Evolutionary conservation across 2,113 vertebrate species (phyloP).

Genomic region (Perognathus longimembris): DNA sequence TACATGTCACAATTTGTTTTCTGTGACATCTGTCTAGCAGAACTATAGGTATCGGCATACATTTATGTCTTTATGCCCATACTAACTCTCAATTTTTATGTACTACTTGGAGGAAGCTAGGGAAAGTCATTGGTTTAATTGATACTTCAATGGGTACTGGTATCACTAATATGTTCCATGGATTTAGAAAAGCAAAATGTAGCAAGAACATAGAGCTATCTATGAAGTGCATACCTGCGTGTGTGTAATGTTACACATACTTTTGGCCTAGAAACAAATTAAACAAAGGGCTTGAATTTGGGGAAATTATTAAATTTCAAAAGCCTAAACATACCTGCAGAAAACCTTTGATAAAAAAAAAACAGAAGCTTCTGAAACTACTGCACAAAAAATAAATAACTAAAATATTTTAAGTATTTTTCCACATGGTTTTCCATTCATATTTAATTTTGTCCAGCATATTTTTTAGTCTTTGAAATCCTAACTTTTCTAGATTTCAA

Average conservation of each 20-base stretch:
- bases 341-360: background rate
- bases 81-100: constrained; percentile 21
- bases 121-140: background rate
- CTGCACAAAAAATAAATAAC: background rate
- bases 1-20: constrained; percentile 10
- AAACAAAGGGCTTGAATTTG: background rate
- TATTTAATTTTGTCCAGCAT: background rate
- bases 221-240: too few relatives aligned
- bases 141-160: too few relatives aligned
- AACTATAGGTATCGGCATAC: too few relatives aligned
- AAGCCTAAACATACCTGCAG: background rate
- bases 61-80: background rate
- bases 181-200: background rate
- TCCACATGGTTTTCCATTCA: background rate
- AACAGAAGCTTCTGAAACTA: constrained; percentile 1
- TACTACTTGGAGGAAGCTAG: background rate
- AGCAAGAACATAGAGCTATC: background rate
- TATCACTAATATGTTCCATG: background rate
- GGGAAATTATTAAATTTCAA: background rate
- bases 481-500: background rate
- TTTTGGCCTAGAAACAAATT: background rate
- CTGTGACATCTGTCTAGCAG: background rate
- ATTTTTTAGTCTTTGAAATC: background rate
- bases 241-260: background rate
- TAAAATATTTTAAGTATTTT: background rate